Evolutionary conservation across 2,888 invertebrate genomes (phyloP).

Genomic region (Diaphora mendica): DNA sequence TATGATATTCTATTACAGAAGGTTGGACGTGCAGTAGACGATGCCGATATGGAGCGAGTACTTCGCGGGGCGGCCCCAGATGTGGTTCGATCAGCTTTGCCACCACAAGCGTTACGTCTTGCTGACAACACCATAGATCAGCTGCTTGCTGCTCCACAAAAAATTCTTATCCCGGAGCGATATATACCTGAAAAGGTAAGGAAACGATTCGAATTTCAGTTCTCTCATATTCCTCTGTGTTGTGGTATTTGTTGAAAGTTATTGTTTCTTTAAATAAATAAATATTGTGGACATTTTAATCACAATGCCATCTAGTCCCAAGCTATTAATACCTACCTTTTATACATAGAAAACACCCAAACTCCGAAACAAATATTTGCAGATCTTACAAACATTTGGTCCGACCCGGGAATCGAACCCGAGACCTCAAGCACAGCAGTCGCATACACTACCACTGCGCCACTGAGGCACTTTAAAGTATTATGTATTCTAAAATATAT

Average conservation of each 20-base stretch:
- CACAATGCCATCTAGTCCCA: too few species aligned
- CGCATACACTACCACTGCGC: too few species aligned
- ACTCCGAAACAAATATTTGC: too few species aligned
- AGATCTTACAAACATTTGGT: too few species aligned
- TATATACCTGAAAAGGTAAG: constrained; percentile 95
- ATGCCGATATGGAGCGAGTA: constrained; percentile 95
- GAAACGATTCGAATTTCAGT: background rate
- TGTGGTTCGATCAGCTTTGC: constrained; percentile 93
- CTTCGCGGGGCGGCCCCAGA: constrained; percentile 92
- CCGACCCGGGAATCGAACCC: too few species aligned
- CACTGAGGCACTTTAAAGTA: too few species aligned
- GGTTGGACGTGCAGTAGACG: constrained; percentile 90
- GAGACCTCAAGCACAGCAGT: too few species aligned
- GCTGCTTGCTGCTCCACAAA: constrained; percentile 94
- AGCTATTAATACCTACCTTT: too few species aligned
- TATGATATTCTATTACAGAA: constrained; percentile 56
- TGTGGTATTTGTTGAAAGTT: background rate
- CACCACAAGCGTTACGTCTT: constrained; percentile 83
- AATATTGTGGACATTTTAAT: too few species aligned
- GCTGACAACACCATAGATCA: constrained; percentile 95
- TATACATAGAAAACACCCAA: too few species aligned
- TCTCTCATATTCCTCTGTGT: background rate
- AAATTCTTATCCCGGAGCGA: constrained; percentile 96
- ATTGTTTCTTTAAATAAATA: too few species aligned
- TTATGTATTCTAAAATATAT: too few species aligned